These are phyloP conservation scores for Phainopepla nitens DNA, from an alignment of 2,113 vertebrate genomes.

Conservation along the genomic window DNA sequence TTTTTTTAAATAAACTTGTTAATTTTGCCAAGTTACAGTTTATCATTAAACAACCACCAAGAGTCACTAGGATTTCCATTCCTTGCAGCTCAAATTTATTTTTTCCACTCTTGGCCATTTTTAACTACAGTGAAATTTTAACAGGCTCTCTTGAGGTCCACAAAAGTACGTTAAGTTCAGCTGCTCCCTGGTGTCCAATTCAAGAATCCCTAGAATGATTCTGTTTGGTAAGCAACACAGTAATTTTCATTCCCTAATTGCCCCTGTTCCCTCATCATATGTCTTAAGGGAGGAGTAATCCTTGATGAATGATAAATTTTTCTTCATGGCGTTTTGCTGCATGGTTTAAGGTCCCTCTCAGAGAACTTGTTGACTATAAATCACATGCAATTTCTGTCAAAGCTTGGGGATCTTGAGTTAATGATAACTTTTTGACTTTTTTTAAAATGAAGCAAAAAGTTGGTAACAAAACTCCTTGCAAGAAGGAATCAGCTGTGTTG, in stretches of 20 bases:
- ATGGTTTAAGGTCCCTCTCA: background rate
- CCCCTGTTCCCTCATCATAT: background rate
- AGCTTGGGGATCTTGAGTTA: background rate
- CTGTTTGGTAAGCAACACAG: background rate
- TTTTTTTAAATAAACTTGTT: background rate
- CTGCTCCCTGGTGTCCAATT: background rate
- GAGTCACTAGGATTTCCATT: conserved; percentile 21
- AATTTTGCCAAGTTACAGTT: background rate
- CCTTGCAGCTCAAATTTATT: background rate
- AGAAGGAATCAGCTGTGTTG: background rate
- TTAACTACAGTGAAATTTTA: conserved; percentile 31
- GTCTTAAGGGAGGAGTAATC: background rate
- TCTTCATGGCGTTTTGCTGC: conserved; percentile 6
- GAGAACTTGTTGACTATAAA: conserved; percentile 37
- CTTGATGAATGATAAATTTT: background rate
- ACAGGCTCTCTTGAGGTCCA: conserved; percentile 38
- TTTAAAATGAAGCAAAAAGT: background rate
- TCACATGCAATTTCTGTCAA: conserved; percentile 12
- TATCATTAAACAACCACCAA: background rate
- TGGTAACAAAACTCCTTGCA: background rate
- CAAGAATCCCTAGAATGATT: background rate
- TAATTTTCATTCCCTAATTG: background rate
- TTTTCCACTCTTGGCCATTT: conserved; percentile 1
- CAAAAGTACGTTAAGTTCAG: conserved; percentile 17
- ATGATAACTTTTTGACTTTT: background rate